A percentile compares a stretch with the other conserved stretches of the same genome.
phyloP scores from a whole-genome alignment of 2,797 vertebrate species.

The Muscicapa striata region DNA sequence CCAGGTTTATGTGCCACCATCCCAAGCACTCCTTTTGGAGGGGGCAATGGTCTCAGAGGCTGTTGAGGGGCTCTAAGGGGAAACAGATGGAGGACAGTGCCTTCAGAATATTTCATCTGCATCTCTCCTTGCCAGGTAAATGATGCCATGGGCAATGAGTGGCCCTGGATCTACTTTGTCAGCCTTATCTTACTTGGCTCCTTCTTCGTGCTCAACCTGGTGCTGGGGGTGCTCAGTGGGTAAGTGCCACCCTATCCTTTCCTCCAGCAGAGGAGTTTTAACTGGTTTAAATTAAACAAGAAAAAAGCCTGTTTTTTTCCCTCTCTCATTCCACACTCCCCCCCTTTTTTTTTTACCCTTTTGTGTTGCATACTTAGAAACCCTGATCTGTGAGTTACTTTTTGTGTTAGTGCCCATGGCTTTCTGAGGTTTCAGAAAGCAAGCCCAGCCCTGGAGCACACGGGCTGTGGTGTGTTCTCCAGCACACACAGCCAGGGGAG shows the following conservation, averaged over 20 bases:
- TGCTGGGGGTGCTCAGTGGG: conserved; percentile 96
- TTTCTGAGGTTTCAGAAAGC: neutral
- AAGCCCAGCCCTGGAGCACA: neutral
- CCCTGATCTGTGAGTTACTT: neutral
- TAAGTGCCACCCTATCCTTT: conserved; percentile 66
- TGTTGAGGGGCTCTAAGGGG: neutral
- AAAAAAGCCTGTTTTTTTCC: neutral
- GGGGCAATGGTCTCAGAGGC: neutral
- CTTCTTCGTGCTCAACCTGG: conserved; percentile 96
- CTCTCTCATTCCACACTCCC: neutral
- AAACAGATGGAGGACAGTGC: neutral
- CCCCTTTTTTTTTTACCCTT: no score
- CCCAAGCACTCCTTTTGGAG: neutral
- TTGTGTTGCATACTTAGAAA: neutral
- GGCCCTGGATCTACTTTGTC: conserved; percentile 97
- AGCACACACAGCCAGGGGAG: neutral
- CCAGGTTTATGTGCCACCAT: neutral
- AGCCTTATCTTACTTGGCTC: conserved; percentile 94
- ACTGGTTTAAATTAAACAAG: neutral
- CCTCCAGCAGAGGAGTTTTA: neutral
- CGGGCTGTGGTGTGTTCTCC: neutral
- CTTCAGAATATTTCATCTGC: neutral
- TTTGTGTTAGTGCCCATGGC: neutral
- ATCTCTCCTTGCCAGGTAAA: conserved; percentile 84
- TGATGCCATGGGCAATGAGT: conserved; percentile 95